These are phyloP conservation scores for Ceuthmochares aereus DNA, from an alignment of 2,113 vertebrate species.

Conservation along the genomic window DNA sequence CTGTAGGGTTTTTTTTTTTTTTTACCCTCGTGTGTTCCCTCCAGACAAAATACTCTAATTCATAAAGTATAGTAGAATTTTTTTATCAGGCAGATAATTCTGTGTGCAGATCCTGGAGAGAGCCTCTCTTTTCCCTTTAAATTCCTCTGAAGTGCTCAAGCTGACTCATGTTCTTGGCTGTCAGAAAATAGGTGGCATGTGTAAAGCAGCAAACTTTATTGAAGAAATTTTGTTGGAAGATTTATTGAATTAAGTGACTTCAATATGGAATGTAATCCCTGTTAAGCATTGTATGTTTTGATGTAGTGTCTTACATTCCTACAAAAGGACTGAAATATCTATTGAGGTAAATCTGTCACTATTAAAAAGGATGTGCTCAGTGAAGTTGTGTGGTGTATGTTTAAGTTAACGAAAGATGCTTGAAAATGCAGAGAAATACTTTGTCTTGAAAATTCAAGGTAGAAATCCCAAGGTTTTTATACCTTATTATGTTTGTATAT, in stretches of 20 bases:
- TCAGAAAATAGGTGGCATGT: background rate
- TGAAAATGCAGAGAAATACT: background rate
- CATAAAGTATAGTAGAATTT: background rate
- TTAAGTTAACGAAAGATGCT: background rate
- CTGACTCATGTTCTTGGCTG: background rate
- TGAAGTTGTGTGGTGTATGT: background rate
- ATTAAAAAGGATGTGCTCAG: background rate
- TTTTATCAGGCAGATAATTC: background rate
- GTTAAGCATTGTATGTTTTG: background rate
- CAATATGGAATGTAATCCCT: background rate
- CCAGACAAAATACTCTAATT: conserved; percentile 56
- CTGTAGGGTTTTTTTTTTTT: background rate
- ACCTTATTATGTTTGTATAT: background rate
- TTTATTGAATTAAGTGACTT: background rate
- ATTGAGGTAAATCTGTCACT: background rate
- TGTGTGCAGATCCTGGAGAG: background rate
- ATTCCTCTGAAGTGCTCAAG: background rate
- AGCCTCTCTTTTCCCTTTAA: background rate
- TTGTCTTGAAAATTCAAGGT: background rate
- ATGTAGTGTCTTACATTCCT: background rate
- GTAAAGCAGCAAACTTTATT: background rate
- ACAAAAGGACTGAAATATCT: background rate
- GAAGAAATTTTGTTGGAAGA: background rate
- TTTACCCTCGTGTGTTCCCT: background rate
- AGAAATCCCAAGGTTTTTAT: background rate